phyloP scores from a whole-genome alignment of 2,888 invertebrate genomes.

The Spisula solida region DNA sequence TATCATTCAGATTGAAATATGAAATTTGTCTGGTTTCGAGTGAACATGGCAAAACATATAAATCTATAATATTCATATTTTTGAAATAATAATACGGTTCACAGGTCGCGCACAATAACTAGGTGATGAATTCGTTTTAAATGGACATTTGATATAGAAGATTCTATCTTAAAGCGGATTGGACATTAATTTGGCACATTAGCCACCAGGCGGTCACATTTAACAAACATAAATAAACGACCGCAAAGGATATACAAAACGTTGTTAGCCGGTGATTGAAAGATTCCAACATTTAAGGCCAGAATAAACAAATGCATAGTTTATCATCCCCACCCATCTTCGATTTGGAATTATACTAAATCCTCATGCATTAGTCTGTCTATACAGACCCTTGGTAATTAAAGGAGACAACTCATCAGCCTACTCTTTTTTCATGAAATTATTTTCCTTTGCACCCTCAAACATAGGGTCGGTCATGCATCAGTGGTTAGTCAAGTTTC shows the following conservation, averaged over 20 bases:
- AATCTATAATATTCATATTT: not conserved
- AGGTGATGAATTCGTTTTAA: conserved; percentile 54
- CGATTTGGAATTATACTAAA: too few relatives aligned
- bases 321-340: too few relatives aligned
- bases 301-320: too few relatives aligned
- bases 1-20: not conserved
- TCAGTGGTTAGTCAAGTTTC: too few relatives aligned
- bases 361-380: too few relatives aligned
- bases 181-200: conserved; percentile 50
- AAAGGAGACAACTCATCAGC: too few relatives aligned
- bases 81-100: conserved; percentile 14
- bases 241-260: conserved; percentile 55
- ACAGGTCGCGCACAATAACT: conserved; percentile 24
- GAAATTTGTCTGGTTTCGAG: not conserved
- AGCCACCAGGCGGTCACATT: conserved; percentile 46
- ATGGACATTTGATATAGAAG: conserved; percentile 52
- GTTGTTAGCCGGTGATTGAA: conserved; percentile 56
- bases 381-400: too few relatives aligned
- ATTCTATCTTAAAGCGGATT: conserved; percentile 42
- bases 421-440: too few relatives aligned
- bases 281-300: not conserved
- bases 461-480: too few relatives aligned
- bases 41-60: not conserved
- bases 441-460: too few relatives aligned
- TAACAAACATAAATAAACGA: conserved; percentile 33